Evolutionary conservation across 2,113 vertebrate genomes (phyloP), one percentile per base, ranked within the genome.

Genomic region (Colistium nudipinnis): DNA sequence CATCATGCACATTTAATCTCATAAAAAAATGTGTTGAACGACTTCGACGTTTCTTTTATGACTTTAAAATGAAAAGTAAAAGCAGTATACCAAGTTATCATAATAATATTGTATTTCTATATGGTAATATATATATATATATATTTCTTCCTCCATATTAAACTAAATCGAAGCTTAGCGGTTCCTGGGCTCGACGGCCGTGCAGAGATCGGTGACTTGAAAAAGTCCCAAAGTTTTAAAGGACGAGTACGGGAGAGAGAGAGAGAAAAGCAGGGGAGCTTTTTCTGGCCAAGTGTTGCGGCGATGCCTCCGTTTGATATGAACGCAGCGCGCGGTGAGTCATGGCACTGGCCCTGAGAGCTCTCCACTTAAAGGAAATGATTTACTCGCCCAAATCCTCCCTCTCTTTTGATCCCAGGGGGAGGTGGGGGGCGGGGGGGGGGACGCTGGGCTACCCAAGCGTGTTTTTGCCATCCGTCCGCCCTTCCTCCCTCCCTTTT

Each of bases 341-440:
- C 80, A 68, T 60, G 70, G 47, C 43, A 69, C 28, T 49, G 69
- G 78, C 80, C 76, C 73, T 68, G 73, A 86, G 83, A 83, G 81
- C 81, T 84, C 74, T 84, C 76, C 81, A 82, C 88, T 88, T 82
- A 61, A 82, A 85, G 84, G 78, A 82, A 87, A 82, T 84, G 86
- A 89, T 86, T 91, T 84, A 89, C 81, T 82, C 12, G 67, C 76
- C 61, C 81, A 84, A 83, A 82, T 86, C 84, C 86, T 76, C 81
- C 82, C 75, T 82, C 80, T 70, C 71, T 82, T 81, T 87, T 82
- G 85, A 82, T 87, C 84, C 83, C 68, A 54, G 49, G 73, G 74
- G 80, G 84, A 81, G 78, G 56, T 62, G 80, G 74, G 85, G 88
- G 74, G 81, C 57, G 70, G 83, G 31, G 76, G 81, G 81, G 83